Conservation (phyloP, 2,113 vertebrate genomes). For the Rhinichthys klamathensis region DNA sequence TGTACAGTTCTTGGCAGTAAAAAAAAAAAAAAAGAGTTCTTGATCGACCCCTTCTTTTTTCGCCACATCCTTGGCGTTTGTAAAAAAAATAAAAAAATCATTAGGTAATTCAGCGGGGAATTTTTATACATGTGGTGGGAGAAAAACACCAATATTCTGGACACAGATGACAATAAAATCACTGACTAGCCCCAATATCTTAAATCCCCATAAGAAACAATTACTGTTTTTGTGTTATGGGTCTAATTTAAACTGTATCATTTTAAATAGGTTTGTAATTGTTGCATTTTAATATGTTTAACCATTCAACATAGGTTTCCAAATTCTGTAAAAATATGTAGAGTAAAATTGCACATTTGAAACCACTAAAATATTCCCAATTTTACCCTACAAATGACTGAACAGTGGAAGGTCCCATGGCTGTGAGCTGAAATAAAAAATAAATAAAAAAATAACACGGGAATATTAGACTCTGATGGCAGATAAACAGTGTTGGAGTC, state of each 20-base stretch:
- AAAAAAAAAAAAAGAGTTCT: too few species aligned
- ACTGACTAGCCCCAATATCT: background rate
- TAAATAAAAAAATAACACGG: background rate
- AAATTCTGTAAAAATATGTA: too few species aligned
- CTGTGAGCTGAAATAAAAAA: background rate
- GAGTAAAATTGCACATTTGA: too few species aligned
- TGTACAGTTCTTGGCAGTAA: background rate
- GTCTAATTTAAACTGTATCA: too few species aligned
- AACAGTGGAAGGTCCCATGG: background rate
- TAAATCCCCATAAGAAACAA: too few species aligned
- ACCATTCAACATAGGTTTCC: background rate
- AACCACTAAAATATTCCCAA: background rate
- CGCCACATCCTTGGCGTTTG: too few species aligned
- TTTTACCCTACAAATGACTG: background rate
- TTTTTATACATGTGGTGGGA: background rate
- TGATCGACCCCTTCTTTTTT: too few species aligned
- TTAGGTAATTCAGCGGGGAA: background rate
- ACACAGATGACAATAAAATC: background rate
- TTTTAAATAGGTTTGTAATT: too few species aligned
- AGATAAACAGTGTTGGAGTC: background rate
- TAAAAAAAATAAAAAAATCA: too few species aligned
- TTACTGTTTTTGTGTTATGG: too few species aligned
- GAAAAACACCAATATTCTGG: too few species aligned
- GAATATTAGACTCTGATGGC: background rate
- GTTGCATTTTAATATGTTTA: background rate